Evolutionary conservation across 1,140 invertebrate genomes (phyloP), one percentile per base, ranked within the genome.

Genomic region (Chrysomallon squamiferum): DNA sequence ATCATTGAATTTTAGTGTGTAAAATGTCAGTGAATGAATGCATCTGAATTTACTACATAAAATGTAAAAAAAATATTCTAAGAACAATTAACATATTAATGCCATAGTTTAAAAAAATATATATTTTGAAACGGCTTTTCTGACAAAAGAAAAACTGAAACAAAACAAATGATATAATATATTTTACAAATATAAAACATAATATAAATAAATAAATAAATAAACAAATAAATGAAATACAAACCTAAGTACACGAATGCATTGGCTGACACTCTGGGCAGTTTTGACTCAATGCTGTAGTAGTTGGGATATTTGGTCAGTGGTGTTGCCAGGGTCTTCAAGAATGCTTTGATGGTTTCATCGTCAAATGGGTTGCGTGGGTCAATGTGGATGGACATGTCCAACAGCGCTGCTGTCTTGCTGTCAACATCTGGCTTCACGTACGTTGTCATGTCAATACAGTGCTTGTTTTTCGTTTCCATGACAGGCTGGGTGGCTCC

Each of bases 291-390:
- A n/a, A 68, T 9, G 4, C 22, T 2, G 25, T 43, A 35, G 52
- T 66, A 73, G 63, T 72, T 72, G 18, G 69, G 61, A 50, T 62
- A 68, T 11, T 66, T 47, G 6, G 33, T 3, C 11, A 66, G 29
- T n/a, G 65, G 59, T 5, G 49, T 57, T 5, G 59, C 20, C 15
- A 66, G 59, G 5, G 2, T 29, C 5, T 41, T 27, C 43, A 66
- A 45, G 18, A 66, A 32, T 7, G n/a, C n/a, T 7, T 68, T 57
- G n/a, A 75, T 73, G 7, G 78, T 59, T 4, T 77, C 65, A 7
- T 70, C 64, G 70, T 84, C 80, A 76, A 86, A 86, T 3, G 84
- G 84, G 66, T 85, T 73, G 18, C 75, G 75, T 13, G 81, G 73
- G 69, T 86, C 74, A 7, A 80, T 75, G 4, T 61, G 62, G 3